A percentile compares a stretch with the other conserved stretches of the same genome.
These are phyloP conservation scores for Papilio gigon DNA, from an alignment of 2,888 invertebrate genomes.

Conservation along the genomic window DNA sequence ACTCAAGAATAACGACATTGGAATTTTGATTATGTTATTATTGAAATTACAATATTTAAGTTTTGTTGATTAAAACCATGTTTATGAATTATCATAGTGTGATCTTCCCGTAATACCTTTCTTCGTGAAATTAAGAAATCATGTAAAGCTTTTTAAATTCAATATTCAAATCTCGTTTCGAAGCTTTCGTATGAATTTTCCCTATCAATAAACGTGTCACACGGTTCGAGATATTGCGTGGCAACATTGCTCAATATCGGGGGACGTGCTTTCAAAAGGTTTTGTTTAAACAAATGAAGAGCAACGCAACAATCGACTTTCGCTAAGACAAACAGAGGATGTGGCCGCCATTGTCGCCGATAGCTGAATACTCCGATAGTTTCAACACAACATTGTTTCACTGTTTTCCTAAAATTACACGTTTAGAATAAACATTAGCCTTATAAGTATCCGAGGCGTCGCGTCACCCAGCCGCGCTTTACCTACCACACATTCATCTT, in stretches of 20 bases:
- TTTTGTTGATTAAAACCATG: too few species aligned
- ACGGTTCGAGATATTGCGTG: slow-evolving; percentile 39
- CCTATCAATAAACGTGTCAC: slow-evolving; percentile 37
- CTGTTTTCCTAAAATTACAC: slow-evolving; percentile 54
- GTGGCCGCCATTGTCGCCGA: slow-evolving; percentile 67
- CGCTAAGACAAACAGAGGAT: slow-evolving; percentile 76
- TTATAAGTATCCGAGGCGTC: slow-evolving; percentile 41
- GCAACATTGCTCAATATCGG: slow-evolving; percentile 53
- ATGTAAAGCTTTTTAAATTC: not conserved
- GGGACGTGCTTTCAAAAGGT: slow-evolving; percentile 64
- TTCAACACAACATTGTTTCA: slow-evolving; percentile 55
- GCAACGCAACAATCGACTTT: slow-evolving; percentile 70
- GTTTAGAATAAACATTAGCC: slow-evolving; percentile 48
- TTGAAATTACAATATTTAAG: too few species aligned
- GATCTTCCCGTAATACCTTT: too few species aligned
- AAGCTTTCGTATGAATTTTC: not conserved
- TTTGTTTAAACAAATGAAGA: slow-evolving; percentile 68
- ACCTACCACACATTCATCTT: slow-evolving; percentile 28
- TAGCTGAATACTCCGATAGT: slow-evolving; percentile 54
- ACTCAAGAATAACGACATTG: not conserved
- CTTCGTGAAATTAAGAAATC: not conserved
- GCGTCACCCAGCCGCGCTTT: slow-evolving; percentile 28
- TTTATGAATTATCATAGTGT: too few species aligned
- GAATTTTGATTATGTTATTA: not conserved
- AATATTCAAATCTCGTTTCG: slow-evolving; percentile 10